These are phyloP conservation scores for Hyposmocoma kahamanoa DNA, from an alignment of 1,140 invertebrate genomes.

Conservation along the genomic window DNA sequence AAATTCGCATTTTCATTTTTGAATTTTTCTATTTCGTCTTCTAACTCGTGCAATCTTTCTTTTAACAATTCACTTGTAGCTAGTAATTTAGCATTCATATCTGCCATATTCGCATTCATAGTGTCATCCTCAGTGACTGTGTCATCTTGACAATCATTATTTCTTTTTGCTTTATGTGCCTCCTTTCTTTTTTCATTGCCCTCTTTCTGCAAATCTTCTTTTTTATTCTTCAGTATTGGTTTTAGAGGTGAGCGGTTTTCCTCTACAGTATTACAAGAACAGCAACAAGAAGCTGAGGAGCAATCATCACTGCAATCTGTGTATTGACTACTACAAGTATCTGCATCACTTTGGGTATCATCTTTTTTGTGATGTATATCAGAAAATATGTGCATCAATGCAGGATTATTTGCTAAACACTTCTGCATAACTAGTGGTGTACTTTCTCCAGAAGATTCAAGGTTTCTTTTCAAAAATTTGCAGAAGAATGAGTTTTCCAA, in stretches of 20 bases:
- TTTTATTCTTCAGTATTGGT: neutral
- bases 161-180: slow-evolving; percentile 22
- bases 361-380: slow-evolving; percentile 20
- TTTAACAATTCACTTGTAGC: slow-evolving; percentile 78
- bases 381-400: slow-evolving; percentile 41
- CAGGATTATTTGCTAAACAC: slow-evolving; percentile 50
- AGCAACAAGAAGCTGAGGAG: slow-evolving; percentile 39
- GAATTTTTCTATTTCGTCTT: slow-evolving; percentile 81
- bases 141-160: slow-evolving; percentile 32
- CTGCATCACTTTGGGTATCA: slow-evolving; percentile 31
- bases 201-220: slow-evolving; percentile 8
- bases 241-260: slow-evolving; percentile 6
- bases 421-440: slow-evolving; percentile 55
- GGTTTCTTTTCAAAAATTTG: slow-evolving; percentile 66
- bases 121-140: slow-evolving; percentile 29
- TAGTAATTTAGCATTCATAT: slow-evolving; percentile 67
- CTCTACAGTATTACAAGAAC: slow-evolving; percentile 49
- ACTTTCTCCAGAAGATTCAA: slow-evolving; percentile 61
- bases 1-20: slow-evolving; percentile 77
- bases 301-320: slow-evolving; percentile 48
- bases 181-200: slow-evolving; percentile 16
- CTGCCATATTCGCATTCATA: slow-evolving; percentile 48
- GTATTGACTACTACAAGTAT: slow-evolving; percentile 51
- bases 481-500: slow-evolving; percentile 79
- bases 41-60: slow-evolving; percentile 77